A percentile compares a stretch with the other conserved stretches of the same genome.
Conservation (phyloP, 2,113 vertebrate species). For the Elaphurus davidianus region DNA sequence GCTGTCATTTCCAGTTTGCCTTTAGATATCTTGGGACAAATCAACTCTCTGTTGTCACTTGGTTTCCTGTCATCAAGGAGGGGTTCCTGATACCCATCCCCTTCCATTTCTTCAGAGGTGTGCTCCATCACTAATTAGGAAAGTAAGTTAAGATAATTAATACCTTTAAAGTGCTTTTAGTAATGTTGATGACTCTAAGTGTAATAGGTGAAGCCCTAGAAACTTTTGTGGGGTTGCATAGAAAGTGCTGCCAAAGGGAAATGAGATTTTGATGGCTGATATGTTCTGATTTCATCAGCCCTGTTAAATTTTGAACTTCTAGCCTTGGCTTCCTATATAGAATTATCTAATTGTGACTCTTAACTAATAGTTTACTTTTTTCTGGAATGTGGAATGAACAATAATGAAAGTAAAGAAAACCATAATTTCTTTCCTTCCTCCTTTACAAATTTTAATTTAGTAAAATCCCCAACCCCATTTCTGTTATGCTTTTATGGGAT, state of each 20-base stretch:
- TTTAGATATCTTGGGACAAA: not conserved
- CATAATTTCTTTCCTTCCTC: not conserved
- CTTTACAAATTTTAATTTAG: conserved; percentile 33
- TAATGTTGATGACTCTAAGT: not conserved
- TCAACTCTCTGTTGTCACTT: not conserved
- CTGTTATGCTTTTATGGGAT: conserved; percentile 55
- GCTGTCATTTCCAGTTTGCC: not conserved
- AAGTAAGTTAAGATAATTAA: not conserved
- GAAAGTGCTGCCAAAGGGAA: not conserved
- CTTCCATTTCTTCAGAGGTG: not conserved
- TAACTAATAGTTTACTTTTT: not conserved
- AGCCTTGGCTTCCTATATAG: not conserved
- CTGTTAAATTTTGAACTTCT: not conserved
- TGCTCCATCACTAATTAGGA: not conserved
- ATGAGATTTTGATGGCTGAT: not conserved
- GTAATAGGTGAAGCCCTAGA: not conserved
- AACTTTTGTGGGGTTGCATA: not conserved
- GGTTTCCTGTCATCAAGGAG: not conserved
- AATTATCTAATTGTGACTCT: not conserved
- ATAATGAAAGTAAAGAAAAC: not conserved
- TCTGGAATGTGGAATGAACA: conserved; percentile 1
- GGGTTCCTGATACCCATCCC: not conserved
- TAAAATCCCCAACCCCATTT: conserved; percentile 50
- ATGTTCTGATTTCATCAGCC: not conserved
- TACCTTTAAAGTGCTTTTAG: not conserved